Percentiles rank a stretch among this genome's conserved stretches.
phyloP scores from a whole-genome alignment of 2,888 invertebrate genomes.

The Rhogogaster chlorosoma region DNA sequence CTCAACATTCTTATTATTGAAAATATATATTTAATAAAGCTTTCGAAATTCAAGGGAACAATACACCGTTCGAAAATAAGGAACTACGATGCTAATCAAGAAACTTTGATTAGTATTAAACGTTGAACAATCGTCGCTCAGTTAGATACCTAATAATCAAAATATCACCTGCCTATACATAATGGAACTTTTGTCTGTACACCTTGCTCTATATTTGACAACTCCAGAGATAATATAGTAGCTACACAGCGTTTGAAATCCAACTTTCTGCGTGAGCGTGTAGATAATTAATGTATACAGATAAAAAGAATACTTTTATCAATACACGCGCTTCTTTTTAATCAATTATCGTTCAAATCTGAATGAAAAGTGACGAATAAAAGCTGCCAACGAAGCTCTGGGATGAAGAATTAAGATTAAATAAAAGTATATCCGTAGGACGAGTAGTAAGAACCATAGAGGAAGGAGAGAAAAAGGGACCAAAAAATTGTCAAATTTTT shows the following conservation, averaged over 20 bases:
- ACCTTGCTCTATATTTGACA: not conserved
- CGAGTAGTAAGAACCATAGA: not conserved
- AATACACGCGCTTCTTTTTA: not conserved
- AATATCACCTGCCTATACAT: not conserved
- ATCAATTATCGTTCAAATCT: not conserved
- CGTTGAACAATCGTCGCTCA: not conserved
- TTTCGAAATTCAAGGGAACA: not conserved
- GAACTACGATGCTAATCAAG: not conserved
- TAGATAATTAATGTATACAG: not conserved
- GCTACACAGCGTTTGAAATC: not conserved
- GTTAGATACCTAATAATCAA: not conserved
- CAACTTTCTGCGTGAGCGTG: not conserved
- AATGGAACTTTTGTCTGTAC: not conserved
- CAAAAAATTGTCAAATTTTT: constrained; percentile 39
- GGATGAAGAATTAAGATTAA: not conserved
- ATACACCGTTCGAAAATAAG: not conserved
- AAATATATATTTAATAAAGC: no score
- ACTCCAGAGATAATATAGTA: not conserved
- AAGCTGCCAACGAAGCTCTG: not conserved
- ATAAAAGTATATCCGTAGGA: not conserved
- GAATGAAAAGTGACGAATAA: not conserved
- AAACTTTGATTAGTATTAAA: not conserved
- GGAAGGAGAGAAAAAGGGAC: not conserved
- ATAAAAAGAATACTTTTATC: not conserved
- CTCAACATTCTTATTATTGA: not conserved